These are phyloP conservation scores for Mechanitis mazaeus DNA, from an alignment of 2,888 invertebrate species.

Conservation along the genomic window DNA sequence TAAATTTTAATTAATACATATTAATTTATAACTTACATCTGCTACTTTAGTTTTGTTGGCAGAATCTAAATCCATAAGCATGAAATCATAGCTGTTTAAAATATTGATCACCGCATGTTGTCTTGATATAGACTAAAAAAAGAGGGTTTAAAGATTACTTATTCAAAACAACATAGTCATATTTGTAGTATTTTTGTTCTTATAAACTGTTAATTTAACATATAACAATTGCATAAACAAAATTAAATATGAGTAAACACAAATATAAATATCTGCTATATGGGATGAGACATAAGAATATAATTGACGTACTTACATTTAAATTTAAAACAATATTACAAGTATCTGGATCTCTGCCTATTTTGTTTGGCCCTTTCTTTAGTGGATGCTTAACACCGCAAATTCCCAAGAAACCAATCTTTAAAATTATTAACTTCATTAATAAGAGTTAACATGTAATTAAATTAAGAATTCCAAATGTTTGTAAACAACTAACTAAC, in stretches of 20 bases:
- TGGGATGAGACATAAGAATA: conserved; percentile 41
- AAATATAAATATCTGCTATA: too few species aligned
- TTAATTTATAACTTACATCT: conserved; percentile 49
- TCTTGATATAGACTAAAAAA: conserved; percentile 63
- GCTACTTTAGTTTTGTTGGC: conserved; percentile 62
- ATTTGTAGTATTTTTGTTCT: neutral
- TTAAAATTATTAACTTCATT: conserved; percentile 31
- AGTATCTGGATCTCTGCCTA: conserved; percentile 61
- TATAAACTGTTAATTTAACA: too few species aligned
- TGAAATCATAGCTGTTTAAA: conserved; percentile 48
- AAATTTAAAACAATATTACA: conserved; percentile 58
- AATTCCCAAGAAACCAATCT: conserved; percentile 67
- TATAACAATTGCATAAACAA: too few species aligned
- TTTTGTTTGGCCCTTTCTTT: conserved; percentile 60
- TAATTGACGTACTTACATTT: conserved; percentile 54
- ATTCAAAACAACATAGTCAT: neutral
- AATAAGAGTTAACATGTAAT: neutral
- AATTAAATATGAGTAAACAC: too few species aligned
- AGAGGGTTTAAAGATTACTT: neutral
- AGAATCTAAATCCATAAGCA: conserved; percentile 67
- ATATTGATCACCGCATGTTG: conserved; percentile 70
- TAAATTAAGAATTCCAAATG: conserved; percentile 12
- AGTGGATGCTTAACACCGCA: conserved; percentile 59
- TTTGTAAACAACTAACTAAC: conserved; percentile 34
- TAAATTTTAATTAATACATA: conserved; percentile 3